Conservation (phyloP, 2,797 vertebrate genomes). For the Anolis apletophallus region DNA sequence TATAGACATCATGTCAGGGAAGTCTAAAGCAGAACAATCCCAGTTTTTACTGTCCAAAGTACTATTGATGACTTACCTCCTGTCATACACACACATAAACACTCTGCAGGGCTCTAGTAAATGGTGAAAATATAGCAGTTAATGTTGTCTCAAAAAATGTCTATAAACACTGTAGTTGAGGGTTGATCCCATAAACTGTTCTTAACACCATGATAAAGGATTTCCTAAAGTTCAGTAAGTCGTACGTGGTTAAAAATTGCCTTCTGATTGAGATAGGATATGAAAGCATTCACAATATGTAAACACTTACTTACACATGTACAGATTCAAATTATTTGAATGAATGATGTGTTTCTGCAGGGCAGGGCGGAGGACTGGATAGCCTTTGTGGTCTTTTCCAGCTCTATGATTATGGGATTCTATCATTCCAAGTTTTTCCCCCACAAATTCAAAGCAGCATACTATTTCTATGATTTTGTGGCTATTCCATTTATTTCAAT, state of each 20-base stretch:
- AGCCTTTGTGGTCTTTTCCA: too few species aligned
- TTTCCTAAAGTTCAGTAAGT: neutral
- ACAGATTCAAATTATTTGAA: neutral
- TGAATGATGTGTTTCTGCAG: too few species aligned
- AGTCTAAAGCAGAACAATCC: constrained; percentile 25
- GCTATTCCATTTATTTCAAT: too few species aligned
- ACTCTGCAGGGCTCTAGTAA: constrained; percentile 1
- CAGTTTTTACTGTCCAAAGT: constrained; percentile 24
- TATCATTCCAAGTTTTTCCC: too few species aligned
- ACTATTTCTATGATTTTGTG: neutral
- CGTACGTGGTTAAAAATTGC: neutral
- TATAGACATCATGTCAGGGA: neutral
- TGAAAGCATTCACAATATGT: neutral
- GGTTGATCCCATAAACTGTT: neutral
- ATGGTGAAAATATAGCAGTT: constrained; percentile 13
- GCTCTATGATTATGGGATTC: too few species aligned
- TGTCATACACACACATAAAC: neutral
- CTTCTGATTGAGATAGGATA: neutral
- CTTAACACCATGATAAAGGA: neutral
- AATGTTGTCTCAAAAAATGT: neutral
- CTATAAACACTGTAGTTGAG: neutral
- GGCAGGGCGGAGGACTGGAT: too few species aligned
- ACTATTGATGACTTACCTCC: constrained; percentile 18
- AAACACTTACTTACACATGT: neutral
- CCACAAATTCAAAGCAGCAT: too few species aligned